Conservation (phyloP, 2,888 invertebrate species). For the Troides oblongomaculatus region DNA sequence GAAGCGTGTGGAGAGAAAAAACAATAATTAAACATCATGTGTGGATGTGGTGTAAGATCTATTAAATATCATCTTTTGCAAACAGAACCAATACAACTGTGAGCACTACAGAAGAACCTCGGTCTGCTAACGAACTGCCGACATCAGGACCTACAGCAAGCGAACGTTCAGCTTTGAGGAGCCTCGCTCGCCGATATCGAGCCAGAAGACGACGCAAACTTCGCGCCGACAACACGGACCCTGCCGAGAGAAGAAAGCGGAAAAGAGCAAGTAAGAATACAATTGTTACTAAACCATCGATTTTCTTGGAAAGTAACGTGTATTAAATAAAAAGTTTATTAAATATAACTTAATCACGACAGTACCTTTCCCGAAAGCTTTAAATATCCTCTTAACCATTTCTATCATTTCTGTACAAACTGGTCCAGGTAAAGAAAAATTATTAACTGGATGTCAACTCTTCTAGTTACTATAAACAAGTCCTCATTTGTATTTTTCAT, state of each 20-base stretch:
- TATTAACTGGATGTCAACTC: too few relatives aligned
- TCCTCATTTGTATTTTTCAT: too few relatives aligned
- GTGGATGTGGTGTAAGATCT: not conserved
- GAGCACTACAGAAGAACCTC: conserved; percentile 69
- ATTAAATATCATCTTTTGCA: conserved; percentile 8
- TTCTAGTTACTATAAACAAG: too few relatives aligned
- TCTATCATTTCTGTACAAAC: too few relatives aligned
- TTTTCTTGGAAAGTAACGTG: not conserved
- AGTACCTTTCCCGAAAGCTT: too few relatives aligned
- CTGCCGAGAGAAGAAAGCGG: conserved; percentile 73
- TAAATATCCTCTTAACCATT: too few relatives aligned
- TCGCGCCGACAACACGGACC: conserved; percentile 65
- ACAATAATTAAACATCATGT: too few relatives aligned
- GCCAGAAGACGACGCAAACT: conserved; percentile 70
- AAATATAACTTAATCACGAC: too few relatives aligned
- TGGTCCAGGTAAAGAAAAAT: too few relatives aligned
- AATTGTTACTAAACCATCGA: not conserved
- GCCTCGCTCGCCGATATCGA: conserved; percentile 84
- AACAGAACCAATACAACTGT: conserved; percentile 56
- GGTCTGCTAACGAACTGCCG: conserved; percentile 80
- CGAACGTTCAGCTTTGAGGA: conserved; percentile 81
- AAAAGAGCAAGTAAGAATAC: conserved; percentile 69
- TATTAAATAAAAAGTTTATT: too few relatives aligned
- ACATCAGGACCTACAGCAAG: conserved; percentile 84
- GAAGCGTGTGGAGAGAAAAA: too few relatives aligned